A percentile compares a stretch with the other conserved stretches of the same genome.
These are phyloP conservation scores for Timema cristinae DNA, from an alignment of 2,888 invertebrate genomes.

Conservation along the genomic window DNA sequence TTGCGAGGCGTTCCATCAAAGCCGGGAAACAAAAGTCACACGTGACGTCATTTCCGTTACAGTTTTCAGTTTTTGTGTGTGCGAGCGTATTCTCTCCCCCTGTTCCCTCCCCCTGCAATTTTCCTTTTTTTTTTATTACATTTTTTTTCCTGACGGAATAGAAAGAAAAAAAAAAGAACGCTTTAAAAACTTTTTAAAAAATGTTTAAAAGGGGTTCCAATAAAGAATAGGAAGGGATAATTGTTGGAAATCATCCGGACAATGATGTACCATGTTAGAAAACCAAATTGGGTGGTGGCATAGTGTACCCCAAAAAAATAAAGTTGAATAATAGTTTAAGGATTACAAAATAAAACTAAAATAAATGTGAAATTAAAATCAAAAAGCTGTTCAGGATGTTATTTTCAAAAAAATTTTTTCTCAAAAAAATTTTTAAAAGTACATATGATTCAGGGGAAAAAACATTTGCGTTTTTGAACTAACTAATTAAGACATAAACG, in stretches of 20 bases:
- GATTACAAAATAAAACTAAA: too few species aligned
- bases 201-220: constrained; percentile 26
- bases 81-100: not conserved
- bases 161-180: constrained; percentile 13
- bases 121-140: not conserved
- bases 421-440: too few species aligned
- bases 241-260: constrained; percentile 28
- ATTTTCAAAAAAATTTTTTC: too few species aligned
- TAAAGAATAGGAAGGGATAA: constrained; percentile 25
- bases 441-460: too few species aligned
- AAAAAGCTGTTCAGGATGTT: too few species aligned
- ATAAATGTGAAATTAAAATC: too few species aligned
- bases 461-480: too few species aligned
- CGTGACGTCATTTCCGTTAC: constrained; percentile 21
- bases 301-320: too few species aligned
- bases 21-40: constrained; percentile 19
- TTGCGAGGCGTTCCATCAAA: constrained; percentile 19
- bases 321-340: too few species aligned
- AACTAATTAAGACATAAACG: too few species aligned
- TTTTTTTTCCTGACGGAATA: not conserved
- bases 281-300: too few species aligned
- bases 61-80: not conserved
- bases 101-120: not conserved
- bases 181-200: constrained; percentile 23
- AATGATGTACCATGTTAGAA: constrained; percentile 20